phyloP scores from a whole-genome alignment of 2,797 vertebrate species.

The Chromis chromis region DNA sequence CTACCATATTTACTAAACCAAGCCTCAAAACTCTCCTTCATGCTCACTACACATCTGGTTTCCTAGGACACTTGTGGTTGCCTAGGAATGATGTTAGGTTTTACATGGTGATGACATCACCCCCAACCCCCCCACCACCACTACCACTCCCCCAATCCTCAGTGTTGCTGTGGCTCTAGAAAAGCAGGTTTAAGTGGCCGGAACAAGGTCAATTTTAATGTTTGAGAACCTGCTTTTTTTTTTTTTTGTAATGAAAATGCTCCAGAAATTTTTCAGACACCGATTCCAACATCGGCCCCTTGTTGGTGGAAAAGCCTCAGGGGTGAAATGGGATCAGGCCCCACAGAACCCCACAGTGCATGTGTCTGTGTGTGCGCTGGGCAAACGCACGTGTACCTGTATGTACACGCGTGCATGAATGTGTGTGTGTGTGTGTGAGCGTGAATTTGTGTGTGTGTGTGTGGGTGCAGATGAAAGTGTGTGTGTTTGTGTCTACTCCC shows the following conservation, averaged over 20 bases:
- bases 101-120: constrained; percentile 70
- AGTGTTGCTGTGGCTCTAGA: constrained; percentile 26
- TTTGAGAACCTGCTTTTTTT: constrained; percentile 35
- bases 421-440: constrained; percentile 2
- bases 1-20: constrained; percentile 24
- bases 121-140: neutral
- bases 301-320: constrained; percentile 56
- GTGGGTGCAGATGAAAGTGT: constrained; percentile 14
- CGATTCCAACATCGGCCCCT: constrained; percentile 37
- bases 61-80: constrained; percentile 73
- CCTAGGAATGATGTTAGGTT: constrained; percentile 71
- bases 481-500: constrained; percentile 72
- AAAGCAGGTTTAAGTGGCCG: constrained; percentile 55
- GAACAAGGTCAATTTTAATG: constrained; percentile 47
- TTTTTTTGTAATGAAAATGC: constrained; percentile 35
- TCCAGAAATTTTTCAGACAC: constrained; percentile 20
- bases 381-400: constrained; percentile 45
- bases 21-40: constrained; percentile 45
- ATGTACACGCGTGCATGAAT: constrained; percentile 29
- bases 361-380: constrained; percentile 34
- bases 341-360: constrained; percentile 62
- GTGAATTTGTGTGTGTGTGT: constrained; percentile 21
- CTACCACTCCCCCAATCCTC: constrained; percentile 33
- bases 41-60: constrained; percentile 65
- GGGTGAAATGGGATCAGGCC: constrained; percentile 69